Conservation (phyloP, 2,888 invertebrate genomes). For the Megalurothrips usitatus region DNA sequence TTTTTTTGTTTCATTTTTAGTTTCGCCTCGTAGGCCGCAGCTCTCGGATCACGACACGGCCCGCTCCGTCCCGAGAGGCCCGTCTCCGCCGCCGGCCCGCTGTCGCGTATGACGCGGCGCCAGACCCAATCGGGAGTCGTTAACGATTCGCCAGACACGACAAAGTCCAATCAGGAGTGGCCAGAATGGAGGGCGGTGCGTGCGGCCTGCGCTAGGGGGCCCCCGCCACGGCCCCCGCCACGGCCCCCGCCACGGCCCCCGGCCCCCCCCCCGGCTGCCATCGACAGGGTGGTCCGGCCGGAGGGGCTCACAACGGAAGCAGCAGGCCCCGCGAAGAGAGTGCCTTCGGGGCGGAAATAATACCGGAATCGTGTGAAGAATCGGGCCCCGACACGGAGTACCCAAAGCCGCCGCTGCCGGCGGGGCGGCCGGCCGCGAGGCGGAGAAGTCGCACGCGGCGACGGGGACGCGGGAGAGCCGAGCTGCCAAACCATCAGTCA, state of each 20-base stretch:
- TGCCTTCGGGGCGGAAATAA: too few species aligned
- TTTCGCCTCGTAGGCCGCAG: neutral
- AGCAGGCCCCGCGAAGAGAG: too few species aligned
- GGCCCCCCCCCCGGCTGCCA: too few species aligned
- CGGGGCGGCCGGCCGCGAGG: too few species aligned
- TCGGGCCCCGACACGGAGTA: too few species aligned
- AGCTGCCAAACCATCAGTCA: neutral
- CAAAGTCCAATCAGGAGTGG: neutral
- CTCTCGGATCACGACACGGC: neutral
- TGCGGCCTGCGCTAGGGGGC: neutral
- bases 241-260: neutral
- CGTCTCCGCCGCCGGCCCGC: neutral
- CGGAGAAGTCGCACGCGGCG: too few species aligned
- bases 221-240: neutral
- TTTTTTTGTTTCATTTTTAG: too few species aligned
- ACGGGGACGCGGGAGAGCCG: too few species aligned
- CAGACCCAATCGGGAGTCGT: conserved; percentile 1
- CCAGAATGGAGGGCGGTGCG: neutral
- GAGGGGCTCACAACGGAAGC: too few species aligned
- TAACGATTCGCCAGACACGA: conserved; percentile 6
- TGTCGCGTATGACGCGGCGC: neutral
- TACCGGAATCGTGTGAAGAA: too few species aligned
- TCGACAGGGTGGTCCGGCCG: too few species aligned
- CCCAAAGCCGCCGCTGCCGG: too few species aligned
- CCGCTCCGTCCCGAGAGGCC: neutral